These are phyloP conservation scores for Copsychus sechellarum DNA, from an alignment of 2,113 vertebrate species.

Conservation along the genomic window DNA sequence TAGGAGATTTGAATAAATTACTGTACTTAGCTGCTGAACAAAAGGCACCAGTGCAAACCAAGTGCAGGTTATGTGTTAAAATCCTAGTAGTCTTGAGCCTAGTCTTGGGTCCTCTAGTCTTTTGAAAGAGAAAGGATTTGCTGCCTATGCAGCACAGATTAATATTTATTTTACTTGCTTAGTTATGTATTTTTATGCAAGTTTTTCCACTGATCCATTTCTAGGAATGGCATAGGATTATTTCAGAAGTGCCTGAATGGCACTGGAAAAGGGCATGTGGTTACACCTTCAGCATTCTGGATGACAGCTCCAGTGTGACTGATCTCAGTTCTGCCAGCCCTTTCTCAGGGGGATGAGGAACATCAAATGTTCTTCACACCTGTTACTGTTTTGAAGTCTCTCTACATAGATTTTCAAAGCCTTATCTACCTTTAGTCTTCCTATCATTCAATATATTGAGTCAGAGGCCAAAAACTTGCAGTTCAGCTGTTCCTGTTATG, in stretches of 20 bases:
- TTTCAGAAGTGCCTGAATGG: not conserved
- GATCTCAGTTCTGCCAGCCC: not conserved
- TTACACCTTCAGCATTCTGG: not conserved
- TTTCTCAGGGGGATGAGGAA: not conserved
- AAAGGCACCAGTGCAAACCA: not conserved
- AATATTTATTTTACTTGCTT: not conserved
- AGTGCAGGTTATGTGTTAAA: not conserved
- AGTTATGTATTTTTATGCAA: not conserved
- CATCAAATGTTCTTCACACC: fast-evolving
- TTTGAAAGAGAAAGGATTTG: not conserved
- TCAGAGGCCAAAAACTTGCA: not conserved
- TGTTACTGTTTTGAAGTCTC: not conserved
- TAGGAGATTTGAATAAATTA: not conserved
- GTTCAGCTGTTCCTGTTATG: not conserved
- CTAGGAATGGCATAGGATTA: not conserved
- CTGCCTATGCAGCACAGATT: not conserved
- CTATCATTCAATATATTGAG: not conserved
- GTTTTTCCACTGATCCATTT: not conserved
- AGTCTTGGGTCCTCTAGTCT: not conserved
- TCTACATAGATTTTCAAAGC: not conserved
- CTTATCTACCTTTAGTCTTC: not conserved
- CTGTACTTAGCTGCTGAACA: not conserved
- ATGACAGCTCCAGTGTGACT: not conserved
- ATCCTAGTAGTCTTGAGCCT: not conserved
- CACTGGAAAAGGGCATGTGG: not conserved